A percentile compares a stretch with the other conserved stretches of the same genome.
Evolutionary conservation across 1,140 invertebrate species (phyloP).

Genomic region (Drosophila lini): DNA sequence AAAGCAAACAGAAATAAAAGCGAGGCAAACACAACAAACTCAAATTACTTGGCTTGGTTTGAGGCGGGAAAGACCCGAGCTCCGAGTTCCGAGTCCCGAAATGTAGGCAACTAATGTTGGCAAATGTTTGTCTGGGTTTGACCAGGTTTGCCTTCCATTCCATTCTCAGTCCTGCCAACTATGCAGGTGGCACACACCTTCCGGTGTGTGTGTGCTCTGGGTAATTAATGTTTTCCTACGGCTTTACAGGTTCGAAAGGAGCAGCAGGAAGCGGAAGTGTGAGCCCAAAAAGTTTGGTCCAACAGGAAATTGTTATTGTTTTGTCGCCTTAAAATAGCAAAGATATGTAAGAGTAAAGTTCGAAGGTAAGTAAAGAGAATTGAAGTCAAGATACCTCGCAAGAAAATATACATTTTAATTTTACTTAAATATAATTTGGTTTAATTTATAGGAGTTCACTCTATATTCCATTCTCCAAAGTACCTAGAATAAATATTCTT

Average conservation of each 20-base stretch:
- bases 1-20: slow-evolving; percentile 54
- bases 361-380: background rate
- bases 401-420: no score
- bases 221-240: slow-evolving; percentile 75
- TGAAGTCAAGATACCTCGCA: slow-evolving; percentile 1
- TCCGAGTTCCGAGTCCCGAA: slow-evolving; percentile 17
- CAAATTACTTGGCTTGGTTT: slow-evolving; percentile 27
- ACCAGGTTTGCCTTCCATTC: slow-evolving; percentile 17
- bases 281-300: slow-evolving; percentile 60
- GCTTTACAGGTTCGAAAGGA: slow-evolving; percentile 8
- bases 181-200: slow-evolving; percentile 33
- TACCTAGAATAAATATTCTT: background rate
- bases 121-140: slow-evolving; percentile 71
- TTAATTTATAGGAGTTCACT: background rate
- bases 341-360: background rate
- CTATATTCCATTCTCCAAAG: background rate
- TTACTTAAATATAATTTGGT: no score
- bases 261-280: slow-evolving; percentile 47
- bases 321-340: slow-evolving; percentile 66
- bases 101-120: slow-evolving; percentile 52
- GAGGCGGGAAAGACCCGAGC: background rate
- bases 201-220: slow-evolving; percentile 53
- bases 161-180: background rate
- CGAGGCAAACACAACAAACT: slow-evolving; percentile 53
- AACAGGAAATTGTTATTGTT: slow-evolving; percentile 73